A percentile compares a stretch with the other conserved stretches of the same genome.
Conservation (phyloP, 2,113 vertebrate genomes). For the Columba janthina region DNA sequence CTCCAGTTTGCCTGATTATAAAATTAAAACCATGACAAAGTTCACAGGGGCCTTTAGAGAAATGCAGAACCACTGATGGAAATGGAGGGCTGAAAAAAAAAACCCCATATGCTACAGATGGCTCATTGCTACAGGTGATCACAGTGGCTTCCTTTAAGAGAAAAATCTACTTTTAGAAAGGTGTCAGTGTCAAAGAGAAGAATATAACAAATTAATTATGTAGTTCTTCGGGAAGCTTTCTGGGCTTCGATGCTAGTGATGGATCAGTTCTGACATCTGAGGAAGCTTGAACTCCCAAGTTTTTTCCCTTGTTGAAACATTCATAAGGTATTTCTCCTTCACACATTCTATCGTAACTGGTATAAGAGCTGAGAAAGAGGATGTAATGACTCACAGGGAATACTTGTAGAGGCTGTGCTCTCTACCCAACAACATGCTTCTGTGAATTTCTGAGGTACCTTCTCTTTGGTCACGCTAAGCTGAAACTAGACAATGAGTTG, state of each 20-base stretch:
- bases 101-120: not conserved
- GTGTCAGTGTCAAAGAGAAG: not conserved
- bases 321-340: not conserved
- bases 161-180: not conserved
- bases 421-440: not conserved
- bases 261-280: constrained; percentile 1
- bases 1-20: not conserved
- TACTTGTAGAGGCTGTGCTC: not conserved
- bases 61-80: not conserved
- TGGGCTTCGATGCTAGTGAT: not conserved
- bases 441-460: not conserved
- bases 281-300: not conserved
- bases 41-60: not conserved
- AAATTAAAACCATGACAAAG: not conserved
- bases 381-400: not conserved
- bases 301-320: not conserved
- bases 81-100: not conserved
- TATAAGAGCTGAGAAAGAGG: not conserved
- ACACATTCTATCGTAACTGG: not conserved
- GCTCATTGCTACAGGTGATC: not conserved
- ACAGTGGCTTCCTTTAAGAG: not conserved
- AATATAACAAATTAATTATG: not conserved
- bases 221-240: not conserved
- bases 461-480: not conserved
- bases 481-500: not conserved